Base-by-base conservation (phyloP, 2,797 vertebrate genomes). In the Dallia pectoralis region DNA sequence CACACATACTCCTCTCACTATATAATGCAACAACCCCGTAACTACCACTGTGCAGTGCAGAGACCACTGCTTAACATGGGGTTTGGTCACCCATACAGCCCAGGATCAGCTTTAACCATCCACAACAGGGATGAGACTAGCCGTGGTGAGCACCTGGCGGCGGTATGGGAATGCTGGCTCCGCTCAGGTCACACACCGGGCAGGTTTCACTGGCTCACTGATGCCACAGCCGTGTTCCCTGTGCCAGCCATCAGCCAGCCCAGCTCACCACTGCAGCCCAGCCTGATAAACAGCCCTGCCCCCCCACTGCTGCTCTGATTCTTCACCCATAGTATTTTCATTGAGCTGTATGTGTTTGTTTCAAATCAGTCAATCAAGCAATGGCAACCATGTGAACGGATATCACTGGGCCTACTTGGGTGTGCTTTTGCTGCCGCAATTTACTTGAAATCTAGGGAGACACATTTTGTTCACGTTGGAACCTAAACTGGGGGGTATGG, bases 141-240 rank as follows among this genome's bases (percentile, higher is more conserved):
- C 87, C 89, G 88, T 91, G 89, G 87, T 89, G 89, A 91, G 89
- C 91, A 91, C 89, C 86, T 90, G 89, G 85, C 89, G 12, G 53
- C n/a, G 53, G 87, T 88, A 86, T 88, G 86, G 86, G 88, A 91
- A 89, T 87, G 87, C 87, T 87, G 87, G 89, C 81, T 81, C 82
- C 71, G 70, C 86, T 89, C 84, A 85, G 51, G 84, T 87, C 88
- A 83, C 84, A 84, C 82, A 74, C 61, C 75, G 86, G 83, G 81
- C 86, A 77, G 80, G 83, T 77, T 85, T 87, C 85, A 86, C 86
- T 89, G 88, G 86, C 88, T 87, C 68, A 32, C 75, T 5, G 76
- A 72, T 73, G 77, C 77, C 86, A 75, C 63, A 80, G 77, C 80
- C 76, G 76, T 82, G 85, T 65, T 84, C 84, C 78, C 84, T 87